phyloP scores from a whole-genome alignment of 2,797 vertebrate species.

The Poecilia velifera region DNA sequence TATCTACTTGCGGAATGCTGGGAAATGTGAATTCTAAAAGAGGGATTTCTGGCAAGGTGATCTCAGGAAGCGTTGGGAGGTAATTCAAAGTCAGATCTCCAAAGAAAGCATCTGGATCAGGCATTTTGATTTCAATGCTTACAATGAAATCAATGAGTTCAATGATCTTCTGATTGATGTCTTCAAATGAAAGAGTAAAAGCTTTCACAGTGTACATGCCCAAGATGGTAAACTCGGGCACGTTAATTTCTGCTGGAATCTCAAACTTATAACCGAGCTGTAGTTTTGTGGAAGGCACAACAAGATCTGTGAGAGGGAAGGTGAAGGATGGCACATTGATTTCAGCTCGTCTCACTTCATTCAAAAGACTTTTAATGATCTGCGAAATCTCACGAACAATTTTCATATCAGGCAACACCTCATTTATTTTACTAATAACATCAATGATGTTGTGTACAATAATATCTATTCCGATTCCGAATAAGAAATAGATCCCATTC shows the following conservation, averaged over 20 bases:
- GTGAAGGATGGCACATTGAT: constrained; percentile 84
- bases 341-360: constrained; percentile 80
- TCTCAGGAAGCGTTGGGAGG: constrained; percentile 78
- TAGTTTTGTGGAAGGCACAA: constrained; percentile 82
- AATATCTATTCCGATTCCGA: constrained; percentile 47
- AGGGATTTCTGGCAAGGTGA: constrained; percentile 85
- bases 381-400: constrained; percentile 73
- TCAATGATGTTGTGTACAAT: constrained; percentile 62
- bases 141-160: constrained; percentile 84
- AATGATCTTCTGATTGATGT: constrained; percentile 85
- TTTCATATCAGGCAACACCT: constrained; percentile 66
- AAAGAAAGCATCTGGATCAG: constrained; percentile 80
- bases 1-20: constrained; percentile 83
- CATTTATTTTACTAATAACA: constrained; percentile 24
- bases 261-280: constrained; percentile 79
- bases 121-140: constrained; percentile 80
- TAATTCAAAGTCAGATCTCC: constrained; percentile 83
- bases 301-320: constrained; percentile 89
- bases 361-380: constrained; percentile 69
- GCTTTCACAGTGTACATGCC: constrained; percentile 79
- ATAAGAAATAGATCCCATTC: constrained; percentile 65
- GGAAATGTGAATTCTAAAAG: constrained; percentile 83
- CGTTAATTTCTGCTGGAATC: constrained; percentile 84
- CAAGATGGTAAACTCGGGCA: constrained; percentile 88
- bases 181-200: constrained; percentile 84